Percentiles rank a stretch among this genome's conserved stretches.
phyloP scores from a whole-genome alignment of 1,140 invertebrate species.

The Hormaphis cornu region DNA sequence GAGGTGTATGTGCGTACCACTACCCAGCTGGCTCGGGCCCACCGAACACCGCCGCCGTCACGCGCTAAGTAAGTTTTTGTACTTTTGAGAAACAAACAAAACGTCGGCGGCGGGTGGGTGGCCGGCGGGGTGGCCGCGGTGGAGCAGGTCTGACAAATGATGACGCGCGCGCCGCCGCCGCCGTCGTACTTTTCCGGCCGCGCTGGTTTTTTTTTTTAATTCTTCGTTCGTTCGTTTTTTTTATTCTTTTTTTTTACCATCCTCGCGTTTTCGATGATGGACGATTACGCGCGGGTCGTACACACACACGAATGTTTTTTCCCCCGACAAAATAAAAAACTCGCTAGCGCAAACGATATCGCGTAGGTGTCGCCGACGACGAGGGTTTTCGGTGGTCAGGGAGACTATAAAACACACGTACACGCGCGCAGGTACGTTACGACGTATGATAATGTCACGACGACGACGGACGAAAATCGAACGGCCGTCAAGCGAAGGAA shows the following conservation, averaged over 20 bases:
- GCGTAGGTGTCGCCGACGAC: too few relatives aligned
- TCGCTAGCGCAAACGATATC: too few relatives aligned
- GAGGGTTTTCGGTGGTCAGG: too few relatives aligned
- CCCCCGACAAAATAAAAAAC: too few relatives aligned
- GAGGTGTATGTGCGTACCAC: too few relatives aligned
- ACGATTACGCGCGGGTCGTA: constrained; percentile 8
- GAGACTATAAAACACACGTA: too few relatives aligned
- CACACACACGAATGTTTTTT: too few relatives aligned
- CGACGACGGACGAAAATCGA: too few relatives aligned
- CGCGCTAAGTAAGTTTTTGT: constrained; percentile 27
- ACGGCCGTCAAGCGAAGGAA: too few relatives aligned
- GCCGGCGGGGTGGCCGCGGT: not conserved
- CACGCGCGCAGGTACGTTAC: too few relatives aligned
- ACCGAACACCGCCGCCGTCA: constrained; percentile 11
- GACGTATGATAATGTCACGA: too few relatives aligned
- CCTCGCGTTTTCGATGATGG: constrained; percentile 5
- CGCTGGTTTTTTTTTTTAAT: constrained; percentile 1
- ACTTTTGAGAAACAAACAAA: constrained; percentile 31
- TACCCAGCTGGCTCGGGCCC: constrained; percentile 13
- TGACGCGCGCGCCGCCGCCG: not conserved
- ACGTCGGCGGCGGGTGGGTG: not conserved
- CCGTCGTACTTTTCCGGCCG: not conserved
- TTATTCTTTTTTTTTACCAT: not conserved
- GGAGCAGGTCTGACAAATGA: constrained; percentile 5
- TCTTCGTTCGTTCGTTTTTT: too few relatives aligned